Evolutionary conservation across 2,113 vertebrate genomes (phyloP), one percentile per base, ranked within the genome.

Genomic region (Myotis lucifugus): DNA sequence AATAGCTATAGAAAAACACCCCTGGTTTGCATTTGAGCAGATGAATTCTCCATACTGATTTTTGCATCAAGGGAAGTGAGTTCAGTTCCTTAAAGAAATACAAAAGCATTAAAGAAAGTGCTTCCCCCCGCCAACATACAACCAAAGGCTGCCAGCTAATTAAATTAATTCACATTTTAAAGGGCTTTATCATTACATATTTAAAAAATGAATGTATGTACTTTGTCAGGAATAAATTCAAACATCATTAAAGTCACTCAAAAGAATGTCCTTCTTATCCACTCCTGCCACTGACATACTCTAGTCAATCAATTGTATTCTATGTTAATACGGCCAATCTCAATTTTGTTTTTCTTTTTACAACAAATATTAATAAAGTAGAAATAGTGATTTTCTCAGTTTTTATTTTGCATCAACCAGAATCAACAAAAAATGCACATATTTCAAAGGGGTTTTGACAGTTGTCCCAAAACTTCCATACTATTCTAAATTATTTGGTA

Each of bases 1-100:
- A 94, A 96, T 85, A 96, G 85, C 84, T 97, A 78, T 40, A 88
- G 82, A 92, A 93, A 96, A 93, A 84, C 84, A 14, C 42, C 69
- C 42, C 17, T 85, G 37, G 25, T 97, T 90, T 95, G 90, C 87
- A 97, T 95, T 96, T 93, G 81, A 91, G 79, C 64, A 82, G 52
- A 83, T 88, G 87, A 96, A 73, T 40, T 89, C 78, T 96, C 72
- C 76, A 83, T 93, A 25, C 25, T 0, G 48, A 85, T 82, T 96
- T 96, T 78, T 95, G 46, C 61, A 85, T 83, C 77, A 52, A 85
- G 91, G 42, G 91, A 74, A 93, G 48, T 95, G 82, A 83, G 40
- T 92, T 87, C 23, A 52, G 50, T 46, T 94, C 56, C 94, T 94
- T 52, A 89, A 95, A 77, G 37, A 89, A 90, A 94, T 69, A 91